Evolutionary conservation across 2,888 invertebrate species (phyloP).

Genomic region (Melieria picta): DNA sequence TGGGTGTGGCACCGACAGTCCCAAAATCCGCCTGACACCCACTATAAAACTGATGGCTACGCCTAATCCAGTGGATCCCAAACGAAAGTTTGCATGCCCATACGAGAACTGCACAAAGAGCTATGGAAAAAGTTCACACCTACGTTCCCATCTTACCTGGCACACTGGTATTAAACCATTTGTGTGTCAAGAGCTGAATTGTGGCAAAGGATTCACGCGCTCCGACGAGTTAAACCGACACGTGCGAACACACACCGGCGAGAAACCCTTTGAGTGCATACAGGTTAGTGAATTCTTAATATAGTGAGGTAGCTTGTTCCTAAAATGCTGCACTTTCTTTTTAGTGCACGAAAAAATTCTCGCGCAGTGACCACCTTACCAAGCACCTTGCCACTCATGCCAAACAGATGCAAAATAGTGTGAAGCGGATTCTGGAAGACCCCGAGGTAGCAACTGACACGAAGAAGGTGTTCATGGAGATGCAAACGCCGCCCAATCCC

Average conservation of each 20-base stretch:
- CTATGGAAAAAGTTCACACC: conserved; percentile 63
- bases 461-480: conserved; percentile 38
- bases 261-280: conserved; percentile 60
- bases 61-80: conserved; percentile 53
- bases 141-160: conserved; percentile 64
- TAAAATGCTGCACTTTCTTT: not conserved
- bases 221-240: conserved; percentile 62
- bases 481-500: conserved; percentile 4
- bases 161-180: conserved; percentile 63
- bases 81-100: conserved; percentile 58
- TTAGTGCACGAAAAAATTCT: conserved; percentile 61
- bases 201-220: conserved; percentile 61
- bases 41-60: conserved; percentile 55
- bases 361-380: conserved; percentile 61
- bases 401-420: conserved; percentile 47
- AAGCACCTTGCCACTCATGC: conserved; percentile 61
- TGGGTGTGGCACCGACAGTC: conserved; percentile 31
- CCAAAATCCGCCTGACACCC: conserved; percentile 57
- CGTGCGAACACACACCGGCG: conserved; percentile 59
- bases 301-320: not conserved
- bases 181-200: conserved; percentile 56
- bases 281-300: conserved; percentile 17
- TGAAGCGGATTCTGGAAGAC: conserved; percentile 30
- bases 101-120: conserved; percentile 60
- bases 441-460: conserved; percentile 22